Evolutionary conservation across 2,888 invertebrate genomes (phyloP).

Genomic region (Prionchulus punctatus): DNA sequence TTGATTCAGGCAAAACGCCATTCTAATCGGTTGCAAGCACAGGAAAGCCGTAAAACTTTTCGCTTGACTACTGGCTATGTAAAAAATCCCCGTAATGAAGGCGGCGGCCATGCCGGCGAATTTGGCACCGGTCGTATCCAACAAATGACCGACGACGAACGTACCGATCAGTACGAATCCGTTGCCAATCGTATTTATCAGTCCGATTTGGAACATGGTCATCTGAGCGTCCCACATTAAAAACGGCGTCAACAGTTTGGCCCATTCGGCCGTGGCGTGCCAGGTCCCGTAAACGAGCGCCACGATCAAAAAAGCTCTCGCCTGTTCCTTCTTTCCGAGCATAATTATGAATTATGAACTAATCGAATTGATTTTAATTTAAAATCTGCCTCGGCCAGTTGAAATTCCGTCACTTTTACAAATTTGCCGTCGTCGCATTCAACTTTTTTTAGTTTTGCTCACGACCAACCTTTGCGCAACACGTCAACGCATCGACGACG

Average conservation of each 20-base stretch:
- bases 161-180: conserved; percentile 19
- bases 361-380: too few species aligned
- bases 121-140: not conserved
- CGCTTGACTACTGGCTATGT: conserved; percentile 24
- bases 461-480: too few species aligned
- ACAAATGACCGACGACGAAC: conserved; percentile 19
- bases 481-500: too few species aligned
- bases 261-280: conserved; percentile 24
- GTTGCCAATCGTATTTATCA: conserved; percentile 19
- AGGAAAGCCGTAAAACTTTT: conserved; percentile 9
- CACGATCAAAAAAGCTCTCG: conserved; percentile 4
- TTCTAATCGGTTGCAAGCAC: conserved; percentile 15
- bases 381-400: too few species aligned
- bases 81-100: conserved; percentile 25
- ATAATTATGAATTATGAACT: not conserved
- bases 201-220: conserved; percentile 16
- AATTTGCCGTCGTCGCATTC: too few species aligned
- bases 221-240: conserved; percentile 20
- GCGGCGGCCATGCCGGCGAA: conserved; percentile 25
- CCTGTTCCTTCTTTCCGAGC: not conserved
- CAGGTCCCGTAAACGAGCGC: conserved; percentile 18
- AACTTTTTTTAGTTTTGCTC: too few species aligned
- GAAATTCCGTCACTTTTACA: too few species aligned
- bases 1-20: conserved; percentile 19
- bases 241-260: conserved; percentile 20